Base-by-base conservation (phyloP, 1,140 invertebrate genomes). In the Drosophila burlai region DNA sequence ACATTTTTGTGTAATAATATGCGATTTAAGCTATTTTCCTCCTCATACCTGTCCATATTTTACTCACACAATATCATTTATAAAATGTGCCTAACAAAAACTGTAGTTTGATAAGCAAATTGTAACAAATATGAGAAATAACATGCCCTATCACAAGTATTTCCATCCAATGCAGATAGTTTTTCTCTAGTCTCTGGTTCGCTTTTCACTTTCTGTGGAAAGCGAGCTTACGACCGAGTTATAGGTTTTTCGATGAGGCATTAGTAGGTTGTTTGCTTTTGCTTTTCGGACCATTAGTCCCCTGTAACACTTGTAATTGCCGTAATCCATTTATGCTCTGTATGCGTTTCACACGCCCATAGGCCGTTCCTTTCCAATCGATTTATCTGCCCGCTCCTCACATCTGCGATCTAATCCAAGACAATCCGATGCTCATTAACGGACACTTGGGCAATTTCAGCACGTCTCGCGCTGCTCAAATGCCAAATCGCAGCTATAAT, bases 401-500 rank as follows among this genome's bases (percentile, higher is more conserved):
- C 57, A 69, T 60, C 59, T 43, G 29, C 36, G 38, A 52, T 71
- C 36, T 58, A 59, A 61, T 31, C 63, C 47, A 16, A 26, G 3
- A 42, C 62, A 71, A 57, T 58, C 59, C 47, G 67, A 76, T 78
- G 55, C 46, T 87, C 81, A 87, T 87, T 87, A 89, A 61, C 43
- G 42, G 64, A 67, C 77, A 81, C 74, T 83, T 71, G 34, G 80
- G 77, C 76, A 87, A 78, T 89, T 89, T 78, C 63, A 79, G 76
- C 83, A 87, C 84, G 83, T 80, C 73, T 71, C 67, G 67, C 52
- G 67, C 60, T 62, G 63, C 59, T 83, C 60, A 80, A 83, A 83
- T 77, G 73, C 64, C 81, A 74, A 75, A 68, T 72, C 69, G 69
- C 77, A 67, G 84, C 85, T 46, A 55, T 75, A 84, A 89, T 89